Evolutionary conservation across 2,113 vertebrate species (phyloP).

Genomic region (Pithys albifrons): DNA sequence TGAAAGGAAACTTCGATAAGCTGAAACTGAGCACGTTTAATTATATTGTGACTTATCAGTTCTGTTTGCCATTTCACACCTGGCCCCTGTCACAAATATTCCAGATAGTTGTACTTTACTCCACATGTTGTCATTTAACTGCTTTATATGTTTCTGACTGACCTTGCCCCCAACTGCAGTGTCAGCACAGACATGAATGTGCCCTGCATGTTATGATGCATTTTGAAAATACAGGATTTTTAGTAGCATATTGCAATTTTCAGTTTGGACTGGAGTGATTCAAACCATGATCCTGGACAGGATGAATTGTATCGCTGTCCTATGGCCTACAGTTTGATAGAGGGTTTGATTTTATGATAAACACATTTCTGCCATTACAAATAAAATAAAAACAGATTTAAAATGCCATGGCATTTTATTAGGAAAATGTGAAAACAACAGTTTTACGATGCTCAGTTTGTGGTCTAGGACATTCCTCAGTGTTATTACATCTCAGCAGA

Average conservation of each 20-base stretch:
- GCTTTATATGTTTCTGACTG: neutral
- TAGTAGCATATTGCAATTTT: neutral
- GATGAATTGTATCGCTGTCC: slow-evolving; percentile 2
- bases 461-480: slow-evolving; percentile 29
- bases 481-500: slow-evolving; percentile 53
- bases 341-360: slow-evolving; percentile 52
- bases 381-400: slow-evolving; percentile 71
- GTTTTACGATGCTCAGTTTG: slow-evolving; percentile 51
- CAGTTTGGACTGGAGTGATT: neutral
- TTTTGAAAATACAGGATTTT: neutral
- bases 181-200: neutral
- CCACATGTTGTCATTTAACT: neutral
- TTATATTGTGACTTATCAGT: neutral
- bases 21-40: neutral
- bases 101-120: neutral
- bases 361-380: slow-evolving; percentile 68
- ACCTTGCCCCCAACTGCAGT: neutral
- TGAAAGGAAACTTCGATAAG: neutral
- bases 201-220: neutral
- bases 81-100: neutral
- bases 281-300: neutral
- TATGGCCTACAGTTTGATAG: neutral
- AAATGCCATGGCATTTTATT: slow-evolving; percentile 62
- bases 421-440: slow-evolving; percentile 68
- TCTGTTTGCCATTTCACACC: neutral